Evolutionary conservation across 2,797 vertebrate species (phyloP), one percentile per base, ranked within the genome.

Genomic region (Spizella passerina): DNA sequence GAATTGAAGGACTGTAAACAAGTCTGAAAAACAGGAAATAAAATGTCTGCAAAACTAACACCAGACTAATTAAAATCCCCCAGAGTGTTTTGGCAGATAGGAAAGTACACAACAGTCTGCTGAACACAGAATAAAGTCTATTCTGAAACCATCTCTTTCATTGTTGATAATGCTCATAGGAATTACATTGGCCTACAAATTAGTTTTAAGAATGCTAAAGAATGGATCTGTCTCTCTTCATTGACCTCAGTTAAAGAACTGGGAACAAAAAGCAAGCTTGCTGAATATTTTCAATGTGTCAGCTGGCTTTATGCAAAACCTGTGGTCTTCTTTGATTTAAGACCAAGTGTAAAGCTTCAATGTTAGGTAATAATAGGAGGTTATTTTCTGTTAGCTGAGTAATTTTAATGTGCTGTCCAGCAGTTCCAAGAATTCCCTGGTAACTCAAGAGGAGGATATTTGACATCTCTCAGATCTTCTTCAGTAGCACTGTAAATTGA

Each of bases 331-430:
- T 73, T n/a, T 57, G 29, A 30, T 41, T 39, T 41, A 77, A 41
- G 32, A 36, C 10, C 29, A 73, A 36, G 13, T 50, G 18, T 41
- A 57, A 70, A 22, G 6, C 4, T 43, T 30, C 26, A 19, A 2
- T 47, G 8, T 29, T 49, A 38, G 2, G 8, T 39, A 1, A 2
- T 69, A 55, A 16, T 27, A 12, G 9, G 2, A 2, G 1, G 8
- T 29, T 55, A n/a, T 38, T 8, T 14, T 47, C 0, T 52, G 5
- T 63, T 85, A 44, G 20, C 17, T 5, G 41, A 29, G 14, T 88
- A 46, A 38, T 68, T 60, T 14, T 14, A 69, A 5, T 2, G 0
- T 72, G 21, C 43, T 69, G 8, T 55, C 64, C 4, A 38, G 27
- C 32, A 47, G 36, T 75, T 81, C 6, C 39, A 44, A 9, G 32